These are phyloP conservation scores for Pipistrellus nathusii DNA, from an alignment of 2,797 vertebrate genomes.

Conservation along the genomic window DNA sequence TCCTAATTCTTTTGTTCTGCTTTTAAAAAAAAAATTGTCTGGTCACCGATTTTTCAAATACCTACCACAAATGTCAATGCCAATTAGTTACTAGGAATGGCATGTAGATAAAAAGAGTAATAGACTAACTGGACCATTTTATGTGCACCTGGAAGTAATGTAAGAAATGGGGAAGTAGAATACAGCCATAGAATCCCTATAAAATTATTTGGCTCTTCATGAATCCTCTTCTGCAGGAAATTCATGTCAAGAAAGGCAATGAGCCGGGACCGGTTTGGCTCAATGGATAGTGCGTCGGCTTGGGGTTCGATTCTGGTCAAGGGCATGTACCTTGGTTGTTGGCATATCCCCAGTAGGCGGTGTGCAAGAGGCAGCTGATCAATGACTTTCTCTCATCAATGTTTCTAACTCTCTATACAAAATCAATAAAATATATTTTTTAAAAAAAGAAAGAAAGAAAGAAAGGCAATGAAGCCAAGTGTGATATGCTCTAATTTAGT, in stretches of 20 bases:
- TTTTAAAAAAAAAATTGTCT: conserved; percentile 56
- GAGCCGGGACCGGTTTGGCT: no score
- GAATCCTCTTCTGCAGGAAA: conserved; percentile 55
- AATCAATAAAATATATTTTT: no score
- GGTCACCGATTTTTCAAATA: not conserved
- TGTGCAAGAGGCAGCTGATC: no score
- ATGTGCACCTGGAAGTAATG: not conserved
- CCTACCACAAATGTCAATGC: not conserved
- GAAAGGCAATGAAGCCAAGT: conserved; percentile 53
- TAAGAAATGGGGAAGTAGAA: not conserved
- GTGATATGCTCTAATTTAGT: conserved; percentile 53
- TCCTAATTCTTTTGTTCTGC: conserved; percentile 70
- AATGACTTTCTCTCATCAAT: no score
- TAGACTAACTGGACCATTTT: not conserved
- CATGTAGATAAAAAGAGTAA: not conserved
- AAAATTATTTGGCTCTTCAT: conserved; percentile 22
- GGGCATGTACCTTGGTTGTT: no score
- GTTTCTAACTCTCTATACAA: no score
- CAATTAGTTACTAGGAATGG: conserved; percentile 17
- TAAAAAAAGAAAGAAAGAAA: no score
- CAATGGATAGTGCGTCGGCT: no score
- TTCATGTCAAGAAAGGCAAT: conserved; percentile 38
- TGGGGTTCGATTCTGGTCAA: no score
- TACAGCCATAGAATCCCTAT: not conserved
- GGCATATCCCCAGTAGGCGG: no score